Evolutionary conservation across 1,140 invertebrate genomes (phyloP).

Genomic region (Metaphire vulgaris): DNA sequence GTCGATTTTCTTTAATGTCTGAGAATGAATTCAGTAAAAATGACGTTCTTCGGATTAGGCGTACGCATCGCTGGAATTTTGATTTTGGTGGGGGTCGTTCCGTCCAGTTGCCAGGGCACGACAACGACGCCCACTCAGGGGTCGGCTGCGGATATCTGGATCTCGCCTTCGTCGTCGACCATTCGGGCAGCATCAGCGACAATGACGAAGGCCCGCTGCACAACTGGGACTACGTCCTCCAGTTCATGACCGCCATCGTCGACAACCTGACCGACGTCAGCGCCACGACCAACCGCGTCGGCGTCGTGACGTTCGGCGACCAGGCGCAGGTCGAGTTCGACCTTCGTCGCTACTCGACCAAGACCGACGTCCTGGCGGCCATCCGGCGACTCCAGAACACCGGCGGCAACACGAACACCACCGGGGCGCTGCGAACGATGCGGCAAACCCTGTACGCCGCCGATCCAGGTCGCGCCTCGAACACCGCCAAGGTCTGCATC

Average conservation of each 20-base stretch:
- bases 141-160: slow-evolving; percentile 18
- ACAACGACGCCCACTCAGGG: no score
- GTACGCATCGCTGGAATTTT: no score
- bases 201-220: slow-evolving; percentile 1
- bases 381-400: background rate
- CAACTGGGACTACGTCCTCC: background rate
- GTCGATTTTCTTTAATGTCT: no score
- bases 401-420: background rate
- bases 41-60: no score
- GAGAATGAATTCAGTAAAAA: no score
- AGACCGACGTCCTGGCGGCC: background rate
- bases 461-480: background rate
- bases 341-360: background rate
- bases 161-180: slow-evolving; percentile 26
- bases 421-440: background rate
- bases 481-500: background rate
- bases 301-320: slow-evolving; percentile 2
- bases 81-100: no score
- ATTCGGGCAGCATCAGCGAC: slow-evolving; percentile 23
- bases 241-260: slow-evolving; percentile 23
- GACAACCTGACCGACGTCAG: slow-evolving; percentile 15
- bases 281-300: slow-evolving; percentile 1
- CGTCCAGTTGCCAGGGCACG: no score
- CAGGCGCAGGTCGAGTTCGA: background rate
- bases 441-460: background rate